phyloP scores from a whole-genome alignment of 2,113 vertebrate genomes.

The Sturnira hondurensis region DNA sequence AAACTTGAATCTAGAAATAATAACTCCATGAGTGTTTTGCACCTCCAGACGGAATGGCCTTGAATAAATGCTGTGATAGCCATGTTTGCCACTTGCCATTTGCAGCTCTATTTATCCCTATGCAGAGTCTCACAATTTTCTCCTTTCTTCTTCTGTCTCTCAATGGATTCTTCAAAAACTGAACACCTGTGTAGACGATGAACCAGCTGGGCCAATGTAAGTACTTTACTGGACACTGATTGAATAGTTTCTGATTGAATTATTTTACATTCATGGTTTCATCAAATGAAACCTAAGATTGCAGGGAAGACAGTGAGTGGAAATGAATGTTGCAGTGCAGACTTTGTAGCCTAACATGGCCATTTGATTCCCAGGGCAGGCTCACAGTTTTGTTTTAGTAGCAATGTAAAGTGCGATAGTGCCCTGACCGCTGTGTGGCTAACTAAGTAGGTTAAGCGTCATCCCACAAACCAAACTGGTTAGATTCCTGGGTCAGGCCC shows the following conservation, averaged over 20 bases:
- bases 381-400: background rate
- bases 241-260: background rate
- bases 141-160: conserved; percentile 75
- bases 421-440: too few species aligned
- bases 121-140: conserved; percentile 61
- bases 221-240: conserved; percentile 67
- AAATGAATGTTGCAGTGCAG: background rate
- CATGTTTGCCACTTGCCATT: conserved; percentile 68
- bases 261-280: background rate
- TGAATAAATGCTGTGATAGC: conserved; percentile 77
- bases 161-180: conserved; percentile 43
- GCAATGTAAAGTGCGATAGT: background rate
- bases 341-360: background rate
- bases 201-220: conserved; percentile 98
- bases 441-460: too few species aligned
- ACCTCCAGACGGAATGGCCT: conserved; percentile 82
- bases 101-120: accelerated
- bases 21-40: conserved; percentile 83
- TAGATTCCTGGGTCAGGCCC: too few species aligned
- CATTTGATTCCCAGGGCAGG: conserved; percentile 19
- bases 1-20: conserved; percentile 75
- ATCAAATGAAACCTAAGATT: background rate
- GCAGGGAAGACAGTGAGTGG: background rate
- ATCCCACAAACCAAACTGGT: too few species aligned
- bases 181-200: conserved; percentile 87